phyloP scores from a whole-genome alignment of 2,888 invertebrate genomes.

The Dione vanillae region DNA sequence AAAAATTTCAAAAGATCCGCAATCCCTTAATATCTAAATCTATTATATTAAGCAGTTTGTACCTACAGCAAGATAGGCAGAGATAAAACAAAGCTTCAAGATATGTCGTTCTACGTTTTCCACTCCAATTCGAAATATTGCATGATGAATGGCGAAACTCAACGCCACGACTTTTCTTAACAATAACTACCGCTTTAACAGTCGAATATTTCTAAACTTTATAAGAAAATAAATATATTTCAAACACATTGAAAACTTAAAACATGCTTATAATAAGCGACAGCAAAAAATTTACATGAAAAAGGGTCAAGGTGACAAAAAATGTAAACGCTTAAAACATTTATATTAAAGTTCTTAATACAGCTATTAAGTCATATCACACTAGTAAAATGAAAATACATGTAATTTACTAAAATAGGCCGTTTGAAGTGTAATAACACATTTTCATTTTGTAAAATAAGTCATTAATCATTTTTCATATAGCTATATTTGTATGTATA shows the following conservation, averaged over 20 bases:
- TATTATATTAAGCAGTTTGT: too few relatives aligned
- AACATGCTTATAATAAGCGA: not conserved
- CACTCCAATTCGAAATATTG: too few relatives aligned
- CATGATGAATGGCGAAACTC: too few relatives aligned
- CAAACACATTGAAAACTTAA: not conserved
- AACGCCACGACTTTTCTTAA: too few relatives aligned
- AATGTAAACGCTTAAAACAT: not conserved
- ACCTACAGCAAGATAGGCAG: too few relatives aligned
- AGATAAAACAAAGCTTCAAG: too few relatives aligned
- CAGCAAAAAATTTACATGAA: not conserved
- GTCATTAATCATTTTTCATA: slow-evolving; percentile 16
- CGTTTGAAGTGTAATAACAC: not conserved
- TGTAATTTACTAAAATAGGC: slow-evolving; percentile 7
- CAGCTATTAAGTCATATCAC: not conserved
- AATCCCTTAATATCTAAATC: too few relatives aligned
- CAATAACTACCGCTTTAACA: too few relatives aligned
- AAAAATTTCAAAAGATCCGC: too few relatives aligned
- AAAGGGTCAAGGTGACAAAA: slow-evolving; percentile 9
- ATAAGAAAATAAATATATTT: slow-evolving; percentile 2
- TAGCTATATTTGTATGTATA: not conserved
- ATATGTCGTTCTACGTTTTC: too few relatives aligned
- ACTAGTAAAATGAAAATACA: not conserved
- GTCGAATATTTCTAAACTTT: not conserved
- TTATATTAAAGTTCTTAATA: slow-evolving; percentile 13
- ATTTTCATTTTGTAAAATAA: not conserved